Evolutionary conservation across 1,140 invertebrate species (phyloP).

Genomic region (Caerostris extrusa): DNA sequence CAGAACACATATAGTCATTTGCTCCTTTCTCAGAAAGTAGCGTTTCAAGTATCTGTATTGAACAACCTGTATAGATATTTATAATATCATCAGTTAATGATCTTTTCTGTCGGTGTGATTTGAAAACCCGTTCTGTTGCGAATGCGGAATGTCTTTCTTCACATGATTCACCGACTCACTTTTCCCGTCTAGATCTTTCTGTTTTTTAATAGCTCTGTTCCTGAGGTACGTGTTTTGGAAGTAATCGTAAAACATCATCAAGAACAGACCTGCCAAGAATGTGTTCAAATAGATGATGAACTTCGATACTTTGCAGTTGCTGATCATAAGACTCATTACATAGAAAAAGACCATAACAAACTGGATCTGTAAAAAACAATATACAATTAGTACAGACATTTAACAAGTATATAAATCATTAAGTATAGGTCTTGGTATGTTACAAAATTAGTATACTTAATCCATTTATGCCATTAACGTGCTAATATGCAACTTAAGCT

Average conservation of each 20-base stretch:
- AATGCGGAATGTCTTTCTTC: background rate
- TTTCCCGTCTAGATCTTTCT: constrained; percentile 4
- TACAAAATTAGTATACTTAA: too few relatives aligned
- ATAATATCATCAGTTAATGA: background rate
- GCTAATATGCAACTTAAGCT: too few relatives aligned
- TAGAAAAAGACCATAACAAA: constrained; percentile 76
- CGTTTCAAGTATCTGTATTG: background rate
- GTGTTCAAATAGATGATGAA: constrained; percentile 74
- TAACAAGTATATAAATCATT: background rate
- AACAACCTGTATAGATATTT: background rate
- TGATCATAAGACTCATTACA: constrained; percentile 46
- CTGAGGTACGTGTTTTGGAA: constrained; percentile 80
- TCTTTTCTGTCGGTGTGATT: background rate
- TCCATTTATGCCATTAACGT: too few relatives aligned
- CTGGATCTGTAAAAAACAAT: constrained; percentile 54
- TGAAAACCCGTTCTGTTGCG: background rate
- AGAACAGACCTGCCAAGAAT: constrained; percentile 68
- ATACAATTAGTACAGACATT: background rate
- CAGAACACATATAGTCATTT: background rate
- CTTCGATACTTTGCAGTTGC: constrained; percentile 71
- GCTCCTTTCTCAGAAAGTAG: background rate
- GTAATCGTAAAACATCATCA: constrained; percentile 77
- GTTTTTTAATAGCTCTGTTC: constrained; percentile 82
- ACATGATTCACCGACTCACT: background rate
- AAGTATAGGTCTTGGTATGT: background rate